Evolutionary conservation across 2,113 vertebrate species (phyloP).

Genomic region (Scophthalmus maximus): DNA sequence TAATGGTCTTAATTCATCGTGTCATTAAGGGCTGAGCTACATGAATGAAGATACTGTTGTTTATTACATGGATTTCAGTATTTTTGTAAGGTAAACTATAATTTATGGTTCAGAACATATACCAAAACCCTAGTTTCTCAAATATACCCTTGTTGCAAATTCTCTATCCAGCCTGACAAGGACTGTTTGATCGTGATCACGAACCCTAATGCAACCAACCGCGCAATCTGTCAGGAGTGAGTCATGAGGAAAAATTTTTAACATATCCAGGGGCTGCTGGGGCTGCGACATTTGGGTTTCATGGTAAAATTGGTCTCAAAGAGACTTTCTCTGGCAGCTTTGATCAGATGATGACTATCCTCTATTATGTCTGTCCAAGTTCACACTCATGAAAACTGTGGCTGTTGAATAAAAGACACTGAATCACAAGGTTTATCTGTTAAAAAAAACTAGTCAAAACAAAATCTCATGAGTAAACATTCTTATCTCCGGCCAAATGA

Average conservation of each 20-base stretch:
- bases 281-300: constrained; percentile 7
- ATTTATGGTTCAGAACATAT: too few relatives aligned
- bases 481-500: background rate
- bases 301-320: background rate
- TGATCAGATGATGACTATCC: constrained; percentile 25
- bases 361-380: constrained; percentile 23
- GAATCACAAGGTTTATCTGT: constrained; percentile 41
- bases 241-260: background rate
- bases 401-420: background rate
- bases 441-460: constrained; percentile 12
- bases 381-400: background rate
- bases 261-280: background rate
- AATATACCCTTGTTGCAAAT: background rate
- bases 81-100: too few relatives aligned
- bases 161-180: background rate
- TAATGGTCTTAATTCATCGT: too few relatives aligned
- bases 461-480: background rate
- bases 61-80: too few relatives aligned
- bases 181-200: background rate
- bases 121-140: too few relatives aligned
- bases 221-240: background rate
- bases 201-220: background rate
- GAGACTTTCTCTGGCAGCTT: background rate
- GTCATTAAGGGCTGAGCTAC: too few relatives aligned
- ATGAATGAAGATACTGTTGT: too few relatives aligned